Conservation (phyloP, 2,888 invertebrate genomes). For the Eupithecia centaureata region DNA sequence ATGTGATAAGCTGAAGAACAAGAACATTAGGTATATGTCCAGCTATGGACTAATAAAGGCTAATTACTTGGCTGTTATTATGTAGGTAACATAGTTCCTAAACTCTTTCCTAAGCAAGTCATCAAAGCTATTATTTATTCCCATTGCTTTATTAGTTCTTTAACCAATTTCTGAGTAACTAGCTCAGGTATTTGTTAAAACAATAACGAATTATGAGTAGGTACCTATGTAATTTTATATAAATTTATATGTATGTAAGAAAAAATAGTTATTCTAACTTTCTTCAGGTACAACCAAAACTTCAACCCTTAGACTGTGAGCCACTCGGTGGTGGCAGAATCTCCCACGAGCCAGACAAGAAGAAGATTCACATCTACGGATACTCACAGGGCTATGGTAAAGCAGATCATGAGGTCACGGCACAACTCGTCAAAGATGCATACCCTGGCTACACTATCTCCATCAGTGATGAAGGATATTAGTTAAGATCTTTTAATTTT, state of each 20-base stretch:
- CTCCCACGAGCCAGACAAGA: constrained; percentile 89
- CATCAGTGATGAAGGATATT: constrained; percentile 93
- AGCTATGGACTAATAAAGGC: too few species aligned
- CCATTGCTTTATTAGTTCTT: not conserved
- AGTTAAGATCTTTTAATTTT: constrained; percentile 9
- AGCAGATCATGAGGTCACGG: constrained; percentile 93
- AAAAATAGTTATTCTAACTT: too few species aligned
- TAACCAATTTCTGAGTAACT: not conserved
- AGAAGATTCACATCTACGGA: constrained; percentile 94
- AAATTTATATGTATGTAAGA: too few species aligned
- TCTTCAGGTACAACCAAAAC: constrained; percentile 72
- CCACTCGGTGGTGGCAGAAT: constrained; percentile 97
- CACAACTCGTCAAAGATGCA: constrained; percentile 88
- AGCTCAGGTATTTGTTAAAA: not conserved
- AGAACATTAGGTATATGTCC: too few species aligned
- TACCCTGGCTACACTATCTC: constrained; percentile 91
- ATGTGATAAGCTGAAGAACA: too few species aligned
- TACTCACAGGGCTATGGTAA: constrained; percentile 96
- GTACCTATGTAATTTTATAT: too few species aligned
- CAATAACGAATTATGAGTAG: not conserved
- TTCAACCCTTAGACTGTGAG: constrained; percentile 87
- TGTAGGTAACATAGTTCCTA: not conserved
- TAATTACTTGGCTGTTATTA: not conserved
- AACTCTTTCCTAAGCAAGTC: not conserved
- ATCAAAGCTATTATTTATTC: not conserved